phyloP scores from a whole-genome alignment of 2,113 vertebrate species.

The Corythaixoides concolor region DNA sequence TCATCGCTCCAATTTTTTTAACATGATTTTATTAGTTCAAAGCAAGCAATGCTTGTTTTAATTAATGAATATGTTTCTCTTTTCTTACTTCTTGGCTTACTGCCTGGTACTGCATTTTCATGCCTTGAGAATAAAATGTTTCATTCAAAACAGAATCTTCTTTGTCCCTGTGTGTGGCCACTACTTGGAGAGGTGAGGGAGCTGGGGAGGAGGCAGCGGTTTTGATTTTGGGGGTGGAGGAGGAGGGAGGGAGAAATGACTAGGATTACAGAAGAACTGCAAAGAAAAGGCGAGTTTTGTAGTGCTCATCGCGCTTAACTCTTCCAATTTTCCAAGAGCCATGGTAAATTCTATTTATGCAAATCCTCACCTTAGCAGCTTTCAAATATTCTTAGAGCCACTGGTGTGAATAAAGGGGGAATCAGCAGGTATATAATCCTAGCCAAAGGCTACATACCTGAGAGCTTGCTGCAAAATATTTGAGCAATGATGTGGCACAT shows the following conservation, averaged over 20 bases:
- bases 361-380: not conserved
- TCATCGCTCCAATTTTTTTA: not conserved
- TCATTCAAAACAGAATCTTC: slow-evolving; percentile 21
- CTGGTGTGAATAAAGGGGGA: not conserved
- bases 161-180: slow-evolving; percentile 8
- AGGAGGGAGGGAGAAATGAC: not conserved
- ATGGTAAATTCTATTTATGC: not conserved
- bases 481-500: not conserved
- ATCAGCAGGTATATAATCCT: not conserved
- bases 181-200: slow-evolving; percentile 37
- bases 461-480: not conserved
- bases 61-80: slow-evolving; percentile 44
- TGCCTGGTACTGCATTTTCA: not conserved
- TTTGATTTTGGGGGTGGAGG: not conserved
- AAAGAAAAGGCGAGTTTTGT: not conserved
- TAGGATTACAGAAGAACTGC: not conserved
- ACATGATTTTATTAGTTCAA: slow-evolving; percentile 20
- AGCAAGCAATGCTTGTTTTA: slow-evolving; percentile 46
- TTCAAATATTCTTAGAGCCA: not conserved
- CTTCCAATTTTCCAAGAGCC: not conserved
- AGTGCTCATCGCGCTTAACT: not conserved
- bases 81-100: slow-evolving; percentile 12
- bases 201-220: not conserved
- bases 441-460: not conserved
- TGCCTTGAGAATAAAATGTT: not conserved